These are phyloP conservation scores for Saccostrea cuccullata DNA, from an alignment of 1,140 invertebrate species.

Conservation along the genomic window DNA sequence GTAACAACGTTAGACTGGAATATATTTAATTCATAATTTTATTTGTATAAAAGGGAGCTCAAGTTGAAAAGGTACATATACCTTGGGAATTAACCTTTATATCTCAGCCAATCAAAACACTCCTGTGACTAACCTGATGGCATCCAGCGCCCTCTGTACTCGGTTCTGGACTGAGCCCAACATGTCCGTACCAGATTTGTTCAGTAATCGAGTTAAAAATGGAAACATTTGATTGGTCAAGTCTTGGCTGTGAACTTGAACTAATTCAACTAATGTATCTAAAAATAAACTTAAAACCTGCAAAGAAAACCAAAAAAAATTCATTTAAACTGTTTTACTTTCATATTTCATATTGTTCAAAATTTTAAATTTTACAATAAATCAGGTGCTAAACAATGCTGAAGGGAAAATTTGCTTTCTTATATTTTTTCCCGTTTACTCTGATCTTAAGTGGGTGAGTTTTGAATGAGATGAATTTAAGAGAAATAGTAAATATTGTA, in stretches of 20 bases:
- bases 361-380: neutral
- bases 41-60: no score
- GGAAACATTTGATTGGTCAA: constrained; percentile 95
- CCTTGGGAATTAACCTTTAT: no score
- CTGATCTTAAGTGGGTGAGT: no score
- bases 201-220: constrained; percentile 87
- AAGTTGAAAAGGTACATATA: no score
- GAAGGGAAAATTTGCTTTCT: no score
- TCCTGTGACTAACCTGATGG: constrained; percentile 84
- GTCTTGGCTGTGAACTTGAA: constrained; percentile 90
- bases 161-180: constrained; percentile 93
- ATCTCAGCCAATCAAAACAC: neutral
- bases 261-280: constrained; percentile 93
- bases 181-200: constrained; percentile 93
- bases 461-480: no score
- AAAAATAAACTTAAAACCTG: constrained; percentile 93
- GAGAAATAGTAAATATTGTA: no score
- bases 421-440: no score
- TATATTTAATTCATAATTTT: no score
- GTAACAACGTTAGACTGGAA: no score
- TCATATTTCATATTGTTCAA: neutral
- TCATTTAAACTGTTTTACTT: neutral
- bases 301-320: constrained; percentile 43
- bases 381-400: neutral
- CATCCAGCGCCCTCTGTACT: constrained; percentile 90